These are phyloP conservation scores for Sarcophaga variegata DNA, from an alignment of 2,888 invertebrate genomes.

Conservation along the genomic window DNA sequence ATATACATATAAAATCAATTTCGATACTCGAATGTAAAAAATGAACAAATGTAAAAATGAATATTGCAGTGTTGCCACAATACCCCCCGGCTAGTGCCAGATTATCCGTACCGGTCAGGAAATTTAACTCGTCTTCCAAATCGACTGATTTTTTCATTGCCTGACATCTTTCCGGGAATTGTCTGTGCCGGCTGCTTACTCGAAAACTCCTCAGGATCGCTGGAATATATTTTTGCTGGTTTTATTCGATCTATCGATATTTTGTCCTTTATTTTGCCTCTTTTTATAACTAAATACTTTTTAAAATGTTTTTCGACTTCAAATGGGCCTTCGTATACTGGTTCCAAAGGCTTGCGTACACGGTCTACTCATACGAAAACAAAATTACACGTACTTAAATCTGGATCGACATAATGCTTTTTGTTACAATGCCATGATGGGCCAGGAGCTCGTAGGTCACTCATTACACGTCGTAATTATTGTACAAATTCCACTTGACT, in stretches of 20 bases:
- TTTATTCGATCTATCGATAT: constrained; percentile 57
- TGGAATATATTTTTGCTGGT: constrained; percentile 31
- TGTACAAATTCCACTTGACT: constrained; percentile 45
- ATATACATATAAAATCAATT: no score
- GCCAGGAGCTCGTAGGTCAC: neutral
- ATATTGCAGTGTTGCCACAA: no score
- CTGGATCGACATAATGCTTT: constrained; percentile 38
- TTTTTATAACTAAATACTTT: constrained; percentile 42
- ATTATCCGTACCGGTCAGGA: no score
- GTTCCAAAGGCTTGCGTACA: no score
- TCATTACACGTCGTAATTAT: constrained; percentile 32
- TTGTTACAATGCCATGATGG: neutral
- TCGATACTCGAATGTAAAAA: no score
- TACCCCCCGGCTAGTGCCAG: no score
- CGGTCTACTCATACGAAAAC: neutral
- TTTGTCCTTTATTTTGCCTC: constrained; percentile 1
- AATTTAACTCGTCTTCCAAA: no score
- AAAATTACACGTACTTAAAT: constrained; percentile 40
- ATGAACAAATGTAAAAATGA: no score
- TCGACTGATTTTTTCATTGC: no score
- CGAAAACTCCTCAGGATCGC: neutral
- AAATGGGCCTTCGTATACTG: constrained; percentile 40
- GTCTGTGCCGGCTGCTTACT: no score
- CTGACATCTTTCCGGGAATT: no score
- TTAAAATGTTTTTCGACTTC: constrained; percentile 22